phyloP scores from a whole-genome alignment of 2,888 invertebrate genomes.

The Cheilosia grossa region DNA sequence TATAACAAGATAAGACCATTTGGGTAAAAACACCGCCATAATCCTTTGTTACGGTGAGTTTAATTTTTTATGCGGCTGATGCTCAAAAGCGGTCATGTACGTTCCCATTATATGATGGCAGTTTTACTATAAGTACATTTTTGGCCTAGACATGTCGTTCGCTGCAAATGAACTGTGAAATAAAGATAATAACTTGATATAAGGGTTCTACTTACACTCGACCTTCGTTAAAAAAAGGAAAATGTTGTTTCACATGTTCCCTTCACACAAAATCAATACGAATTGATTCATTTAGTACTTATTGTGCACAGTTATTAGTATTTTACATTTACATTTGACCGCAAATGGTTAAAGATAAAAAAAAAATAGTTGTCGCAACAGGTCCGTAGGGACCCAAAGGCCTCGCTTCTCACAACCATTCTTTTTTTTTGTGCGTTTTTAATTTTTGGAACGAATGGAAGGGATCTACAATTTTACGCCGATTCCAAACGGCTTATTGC shows the following conservation, averaged over 20 bases:
- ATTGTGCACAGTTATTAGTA: neutral
- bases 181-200: slow-evolving; percentile 40
- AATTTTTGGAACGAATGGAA: too few relatives aligned
- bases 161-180: slow-evolving; percentile 51
- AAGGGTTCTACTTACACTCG: slow-evolving; percentile 9
- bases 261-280: slow-evolving; percentile 22
- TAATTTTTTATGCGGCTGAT: slow-evolving; percentile 12
- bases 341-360: too few relatives aligned
- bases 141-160: slow-evolving; percentile 29
- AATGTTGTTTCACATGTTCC: neutral
- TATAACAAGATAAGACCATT: slow-evolving; percentile 8
- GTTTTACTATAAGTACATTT: slow-evolving; percentile 45
- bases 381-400: too few relatives aligned
- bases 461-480: too few relatives aligned
- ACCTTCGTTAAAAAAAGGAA: slow-evolving; percentile 3
- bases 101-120: slow-evolving; percentile 35
- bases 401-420: too few relatives aligned
- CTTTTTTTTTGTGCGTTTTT: too few relatives aligned
- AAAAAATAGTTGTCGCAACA: too few relatives aligned
- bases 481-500: too few relatives aligned
- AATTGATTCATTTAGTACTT: neutral
- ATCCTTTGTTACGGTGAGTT: slow-evolving; percentile 7
- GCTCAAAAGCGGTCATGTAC: slow-evolving; percentile 36
- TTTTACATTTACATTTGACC: neutral
- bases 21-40: slow-evolving; percentile 3